These are phyloP conservation scores for Eupithecia exiguata DNA, from an alignment of 2,888 invertebrate species.

Conservation along the genomic window DNA sequence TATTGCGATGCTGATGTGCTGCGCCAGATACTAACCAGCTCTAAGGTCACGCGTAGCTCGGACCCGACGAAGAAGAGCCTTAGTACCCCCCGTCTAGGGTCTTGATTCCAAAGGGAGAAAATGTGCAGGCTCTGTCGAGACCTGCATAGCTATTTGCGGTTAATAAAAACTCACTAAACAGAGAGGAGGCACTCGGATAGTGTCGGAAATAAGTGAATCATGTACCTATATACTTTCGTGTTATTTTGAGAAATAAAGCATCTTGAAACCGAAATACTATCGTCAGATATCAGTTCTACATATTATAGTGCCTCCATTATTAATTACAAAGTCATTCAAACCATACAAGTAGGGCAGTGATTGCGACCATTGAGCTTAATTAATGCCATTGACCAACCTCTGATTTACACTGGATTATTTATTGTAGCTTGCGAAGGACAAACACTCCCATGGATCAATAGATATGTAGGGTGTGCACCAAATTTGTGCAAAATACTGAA, in stretches of 20 bases:
- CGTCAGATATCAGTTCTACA: neutral
- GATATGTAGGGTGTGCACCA: neutral
- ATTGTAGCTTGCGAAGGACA: constrained; percentile 5
- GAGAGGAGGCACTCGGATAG: neutral
- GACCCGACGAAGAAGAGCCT: too few species aligned
- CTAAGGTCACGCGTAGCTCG: too few species aligned
- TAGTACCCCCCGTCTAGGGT: too few species aligned
- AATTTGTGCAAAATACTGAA: neutral
- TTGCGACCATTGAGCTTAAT: constrained; percentile 6
- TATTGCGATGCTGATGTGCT: too few species aligned
- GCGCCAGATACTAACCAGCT: too few species aligned
- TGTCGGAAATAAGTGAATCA: neutral
- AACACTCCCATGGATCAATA: constrained; percentile 13
- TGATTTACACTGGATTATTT: constrained; percentile 22
- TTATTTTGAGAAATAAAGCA: neutral
- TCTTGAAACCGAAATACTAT: neutral
- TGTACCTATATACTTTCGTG: too few species aligned
- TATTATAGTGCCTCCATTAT: neutral
- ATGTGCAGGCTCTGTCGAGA: too few species aligned
- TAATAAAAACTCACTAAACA: neutral
- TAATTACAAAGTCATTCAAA: neutral
- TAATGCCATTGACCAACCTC: constrained; percentile 17
- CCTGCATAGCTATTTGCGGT: neutral
- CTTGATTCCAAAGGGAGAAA: too few species aligned
- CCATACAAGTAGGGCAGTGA: neutral